These are phyloP conservation scores for Suncus etruscus DNA, from an alignment of 2,113 vertebrate genomes.

Conservation along the genomic window DNA sequence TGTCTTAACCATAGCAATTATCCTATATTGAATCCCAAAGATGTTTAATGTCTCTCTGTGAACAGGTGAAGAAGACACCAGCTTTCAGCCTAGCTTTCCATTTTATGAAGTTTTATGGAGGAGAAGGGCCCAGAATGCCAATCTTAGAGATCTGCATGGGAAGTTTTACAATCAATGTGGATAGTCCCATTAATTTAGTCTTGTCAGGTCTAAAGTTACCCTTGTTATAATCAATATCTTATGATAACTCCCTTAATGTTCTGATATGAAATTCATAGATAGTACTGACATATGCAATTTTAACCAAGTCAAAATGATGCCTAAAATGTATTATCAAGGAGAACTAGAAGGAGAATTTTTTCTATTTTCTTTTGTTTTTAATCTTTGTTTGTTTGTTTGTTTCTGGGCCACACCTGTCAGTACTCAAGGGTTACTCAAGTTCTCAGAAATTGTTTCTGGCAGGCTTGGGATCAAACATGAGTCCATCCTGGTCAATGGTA, in stretches of 20 bases:
- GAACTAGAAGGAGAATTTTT: conserved; percentile 15
- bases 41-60: conserved; percentile 86
- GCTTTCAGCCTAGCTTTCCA: conserved; percentile 84
- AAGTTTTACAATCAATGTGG: background rate
- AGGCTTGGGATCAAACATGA: too few species aligned
- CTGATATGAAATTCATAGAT: conserved; percentile 56
- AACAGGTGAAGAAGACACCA: conserved; percentile 86
- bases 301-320: conserved; percentile 19
- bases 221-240: conserved; percentile 21
- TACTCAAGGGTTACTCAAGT: too few species aligned
- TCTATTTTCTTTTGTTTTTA: background rate
- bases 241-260: background rate
- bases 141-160: background rate
- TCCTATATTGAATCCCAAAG: conserved; percentile 87
- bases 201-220: background rate
- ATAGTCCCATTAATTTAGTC: background rate
- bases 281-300: conserved; percentile 74
- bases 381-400: too few species aligned
- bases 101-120: conserved; percentile 79
- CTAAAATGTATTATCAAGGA: background rate
- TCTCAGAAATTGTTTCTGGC: too few species aligned
- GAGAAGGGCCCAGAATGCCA: conserved; percentile 68
- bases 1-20: conserved; percentile 83
- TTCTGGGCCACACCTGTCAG: too few species aligned
- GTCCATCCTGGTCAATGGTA: too few species aligned